These are phyloP conservation scores for Mionectes olivaceus DNA, from an alignment of 2,797 vertebrate species.

Conservation along the genomic window DNA sequence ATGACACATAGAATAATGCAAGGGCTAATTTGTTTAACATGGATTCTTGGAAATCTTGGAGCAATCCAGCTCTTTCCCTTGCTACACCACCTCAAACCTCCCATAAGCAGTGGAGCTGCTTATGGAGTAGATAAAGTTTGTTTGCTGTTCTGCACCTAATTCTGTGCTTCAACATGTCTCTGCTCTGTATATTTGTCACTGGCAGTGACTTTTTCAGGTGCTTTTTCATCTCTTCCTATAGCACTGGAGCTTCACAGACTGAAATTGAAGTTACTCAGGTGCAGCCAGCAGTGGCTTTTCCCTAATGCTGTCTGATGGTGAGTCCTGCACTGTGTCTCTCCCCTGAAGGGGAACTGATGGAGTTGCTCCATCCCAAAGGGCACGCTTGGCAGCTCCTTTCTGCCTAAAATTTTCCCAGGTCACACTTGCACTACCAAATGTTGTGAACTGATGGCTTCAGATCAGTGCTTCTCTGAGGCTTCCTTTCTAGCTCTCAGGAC, in stretches of 20 bases:
- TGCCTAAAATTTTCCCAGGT: background rate
- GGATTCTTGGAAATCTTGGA: background rate
- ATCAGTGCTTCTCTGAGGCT: background rate
- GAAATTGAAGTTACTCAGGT: constrained; percentile 3
- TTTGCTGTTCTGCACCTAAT: background rate
- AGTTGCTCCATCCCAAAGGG: background rate
- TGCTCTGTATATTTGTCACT: background rate
- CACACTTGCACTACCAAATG: background rate
- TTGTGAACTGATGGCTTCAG: background rate
- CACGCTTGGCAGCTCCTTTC: background rate
- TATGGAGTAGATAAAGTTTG: background rate
- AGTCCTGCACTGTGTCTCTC: fast-evolving
- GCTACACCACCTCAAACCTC: background rate
- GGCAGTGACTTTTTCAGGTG: background rate
- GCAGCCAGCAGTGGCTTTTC: background rate
- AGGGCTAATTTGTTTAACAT: background rate
- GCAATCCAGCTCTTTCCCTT: background rate
- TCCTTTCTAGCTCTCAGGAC: background rate
- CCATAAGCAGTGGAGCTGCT: fast-evolving
- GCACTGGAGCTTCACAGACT: background rate
- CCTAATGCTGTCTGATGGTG: background rate
- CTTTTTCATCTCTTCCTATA: background rate
- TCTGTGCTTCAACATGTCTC: background rate
- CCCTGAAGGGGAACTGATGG: constrained; percentile 6
- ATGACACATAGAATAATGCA: background rate